phyloP scores from a whole-genome alignment of 2,113 vertebrate species.

The Gallinago paraguaiae region DNA sequence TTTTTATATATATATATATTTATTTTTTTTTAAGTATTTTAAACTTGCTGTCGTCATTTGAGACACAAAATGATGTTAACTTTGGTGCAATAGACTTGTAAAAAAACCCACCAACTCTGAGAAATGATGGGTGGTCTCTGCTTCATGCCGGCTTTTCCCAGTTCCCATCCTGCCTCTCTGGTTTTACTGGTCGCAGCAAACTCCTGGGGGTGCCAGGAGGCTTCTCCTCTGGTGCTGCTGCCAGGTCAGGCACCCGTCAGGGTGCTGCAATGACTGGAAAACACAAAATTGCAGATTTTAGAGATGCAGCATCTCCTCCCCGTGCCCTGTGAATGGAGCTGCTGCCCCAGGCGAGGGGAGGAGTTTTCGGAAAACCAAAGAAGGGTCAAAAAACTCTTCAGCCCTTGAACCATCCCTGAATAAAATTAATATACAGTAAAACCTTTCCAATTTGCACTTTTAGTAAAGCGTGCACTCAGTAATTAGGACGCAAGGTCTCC shows the following conservation, averaged over 20 bases:
- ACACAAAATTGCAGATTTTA: not conserved
- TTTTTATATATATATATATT: not conserved
- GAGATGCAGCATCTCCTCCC: not conserved
- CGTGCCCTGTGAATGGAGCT: not conserved
- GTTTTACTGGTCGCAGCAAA: not conserved
- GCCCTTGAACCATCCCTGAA: not conserved
- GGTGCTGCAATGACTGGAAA: not conserved
- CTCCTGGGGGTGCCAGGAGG: not conserved
- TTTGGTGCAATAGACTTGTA: rapidly evolving
- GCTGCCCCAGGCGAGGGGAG: not conserved
- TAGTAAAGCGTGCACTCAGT: rapidly evolving
- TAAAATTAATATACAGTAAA: not conserved
- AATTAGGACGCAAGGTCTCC: not conserved
- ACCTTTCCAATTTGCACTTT: not conserved
- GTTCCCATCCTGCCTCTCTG: not conserved
- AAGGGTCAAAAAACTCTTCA: not conserved
- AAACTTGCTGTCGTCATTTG: too few relatives aligned
- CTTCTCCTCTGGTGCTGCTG: not conserved
- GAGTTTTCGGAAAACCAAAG: not conserved
- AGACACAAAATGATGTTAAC: not conserved
- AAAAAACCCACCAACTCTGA: not conserved
- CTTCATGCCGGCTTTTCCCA: not conserved
- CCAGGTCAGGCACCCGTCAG: too few relatives aligned
- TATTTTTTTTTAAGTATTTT: not conserved
- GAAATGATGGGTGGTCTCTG: rapidly evolving